Conservation (phyloP, 35 echinoderm and acorn worm genomes). For the Anneissia japonica region DNA sequence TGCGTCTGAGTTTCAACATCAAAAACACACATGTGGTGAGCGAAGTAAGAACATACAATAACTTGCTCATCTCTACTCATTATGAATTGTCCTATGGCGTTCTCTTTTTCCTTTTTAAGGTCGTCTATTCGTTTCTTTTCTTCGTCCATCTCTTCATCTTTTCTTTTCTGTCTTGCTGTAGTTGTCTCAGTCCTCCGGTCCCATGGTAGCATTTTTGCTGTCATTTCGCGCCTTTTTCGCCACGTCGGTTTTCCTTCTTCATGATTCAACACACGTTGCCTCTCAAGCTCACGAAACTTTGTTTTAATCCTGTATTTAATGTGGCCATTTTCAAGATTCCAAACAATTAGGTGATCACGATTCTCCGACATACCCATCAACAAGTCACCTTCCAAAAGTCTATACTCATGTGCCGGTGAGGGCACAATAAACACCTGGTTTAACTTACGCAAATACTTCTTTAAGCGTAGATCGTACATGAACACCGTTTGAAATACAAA, state of each 20-base stretch:
- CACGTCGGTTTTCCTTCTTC: conserved; percentile 62
- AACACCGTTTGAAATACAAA: conserved; percentile 83
- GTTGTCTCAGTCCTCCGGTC: conserved; percentile 74
- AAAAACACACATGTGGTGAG: conserved; percentile 90
- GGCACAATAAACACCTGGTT: conserved; percentile 84
- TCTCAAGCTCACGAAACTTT: conserved; percentile 54
- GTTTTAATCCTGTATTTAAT: conserved; percentile 87
- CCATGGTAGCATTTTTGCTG: conserved; percentile 85
- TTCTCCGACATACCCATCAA: conserved; percentile 87
- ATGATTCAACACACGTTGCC: conserved; percentile 25
- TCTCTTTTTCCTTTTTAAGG: conserved; percentile 81
- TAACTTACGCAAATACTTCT: conserved; percentile 88
- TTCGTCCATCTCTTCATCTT: conserved; percentile 55
- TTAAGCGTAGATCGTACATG: conserved; percentile 77
- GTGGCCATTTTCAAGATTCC: conserved; percentile 78
- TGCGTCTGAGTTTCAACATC: conserved; percentile 65
- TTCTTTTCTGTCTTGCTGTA: conserved; percentile 43
- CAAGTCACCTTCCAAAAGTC: conserved; percentile 69
- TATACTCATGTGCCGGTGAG: conserved; percentile 82
- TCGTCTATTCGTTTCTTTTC: conserved; percentile 84
- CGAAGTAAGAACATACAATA: conserved; percentile 84
- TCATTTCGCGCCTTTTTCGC: conserved; percentile 37
- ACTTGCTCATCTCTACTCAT: conserved; percentile 75
- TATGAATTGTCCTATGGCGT: conserved; percentile 84
- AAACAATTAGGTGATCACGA: conserved; percentile 82